Base-by-base conservation (phyloP, 2,888 invertebrate genomes). In the Chrysomela aeneicollis region DNA sequence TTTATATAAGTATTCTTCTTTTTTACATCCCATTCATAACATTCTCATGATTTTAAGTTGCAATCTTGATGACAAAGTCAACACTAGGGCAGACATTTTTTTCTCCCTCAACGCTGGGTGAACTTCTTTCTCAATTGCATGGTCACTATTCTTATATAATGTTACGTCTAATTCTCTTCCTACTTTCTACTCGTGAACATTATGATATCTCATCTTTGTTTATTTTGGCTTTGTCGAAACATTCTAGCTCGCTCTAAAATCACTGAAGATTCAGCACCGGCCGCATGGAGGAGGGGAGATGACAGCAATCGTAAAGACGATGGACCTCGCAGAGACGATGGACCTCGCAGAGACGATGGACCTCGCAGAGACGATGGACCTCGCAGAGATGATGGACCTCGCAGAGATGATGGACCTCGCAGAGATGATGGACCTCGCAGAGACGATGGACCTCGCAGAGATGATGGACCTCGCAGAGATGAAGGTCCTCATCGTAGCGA, bases 301-400 rank as follows among this genome's bases (percentile, higher is more conserved):
- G 59, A 62, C 18, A 59, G 61, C 37, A 52, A 62, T 32, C 61
- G 66, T 17, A 66, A 54, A 35, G 65, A 61, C 15, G 61, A 61
- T 37, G 57, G 62, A 53, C 65, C 63, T 35, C 67, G 63, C 46
- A 60, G 66, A 9, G 65, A 63, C 18, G 66, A 66, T 53, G 61
- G 64, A 52, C 66, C 66, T 37, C 68, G 63, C 42, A 61, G 66
- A 18, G 72, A 71, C 22, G 63, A 66, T 60, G 61, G 68, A 60
- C 63, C 66, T 51, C 49, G 71, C 37, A 42, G 66, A 60, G 70
- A 64, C 54, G 32, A 63, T 42, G 42, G 61, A 57, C 59, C 59
- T 30, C 54, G 63, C 19, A 63, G 53, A 52, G 63, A 50, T 21
- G 50, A 50, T 21, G 18, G 37, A 19, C 61, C 59, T 59, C 47